A percentile compares a stretch with the other conserved stretches of the same genome.
These are phyloP conservation scores for Melinopterus prodromus DNA, from an alignment of 2,888 invertebrate genomes.

Conservation along the genomic window DNA sequence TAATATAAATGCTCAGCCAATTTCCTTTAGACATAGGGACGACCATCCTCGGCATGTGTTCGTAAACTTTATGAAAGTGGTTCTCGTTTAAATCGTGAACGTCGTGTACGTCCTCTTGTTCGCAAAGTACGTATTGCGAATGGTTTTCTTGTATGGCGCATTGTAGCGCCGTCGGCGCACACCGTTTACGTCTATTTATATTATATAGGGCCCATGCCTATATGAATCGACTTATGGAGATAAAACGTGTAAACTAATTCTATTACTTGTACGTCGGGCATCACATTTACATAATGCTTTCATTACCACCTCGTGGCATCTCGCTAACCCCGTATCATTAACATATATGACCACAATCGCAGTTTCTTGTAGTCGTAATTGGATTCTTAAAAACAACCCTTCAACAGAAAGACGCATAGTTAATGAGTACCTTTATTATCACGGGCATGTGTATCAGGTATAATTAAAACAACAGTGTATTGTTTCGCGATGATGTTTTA, in stretches of 20 bases:
- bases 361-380: not conserved
- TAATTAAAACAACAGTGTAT: no score
- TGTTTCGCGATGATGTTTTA: no score
- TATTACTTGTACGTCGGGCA: slow-evolving; percentile 43
- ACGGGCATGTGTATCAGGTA: no score
- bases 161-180: slow-evolving; percentile 31
- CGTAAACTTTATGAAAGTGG: not conserved
- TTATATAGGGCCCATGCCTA: slow-evolving; percentile 33
- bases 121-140: slow-evolving; percentile 34
- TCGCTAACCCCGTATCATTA: slow-evolving; percentile 42
- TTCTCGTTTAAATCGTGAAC: slow-evolving; percentile 29
- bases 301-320: slow-evolving; percentile 46
- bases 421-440: no score
- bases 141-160: slow-evolving; percentile 35
- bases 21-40: not conserved
- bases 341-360: not conserved
- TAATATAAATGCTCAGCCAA: not conserved
- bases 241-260: slow-evolving; percentile 42
- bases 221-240: slow-evolving; percentile 38
- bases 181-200: slow-evolving; percentile 35
- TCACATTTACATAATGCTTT: slow-evolving; percentile 47
- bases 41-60: not conserved
- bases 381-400: not conserved
- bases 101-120: slow-evolving; percentile 34
- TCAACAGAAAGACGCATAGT: not conserved